Evolutionary conservation across 2,888 invertebrate species (phyloP), one percentile per base, ranked within the genome.

Genomic region (Caenorhabditis sp.): DNA sequence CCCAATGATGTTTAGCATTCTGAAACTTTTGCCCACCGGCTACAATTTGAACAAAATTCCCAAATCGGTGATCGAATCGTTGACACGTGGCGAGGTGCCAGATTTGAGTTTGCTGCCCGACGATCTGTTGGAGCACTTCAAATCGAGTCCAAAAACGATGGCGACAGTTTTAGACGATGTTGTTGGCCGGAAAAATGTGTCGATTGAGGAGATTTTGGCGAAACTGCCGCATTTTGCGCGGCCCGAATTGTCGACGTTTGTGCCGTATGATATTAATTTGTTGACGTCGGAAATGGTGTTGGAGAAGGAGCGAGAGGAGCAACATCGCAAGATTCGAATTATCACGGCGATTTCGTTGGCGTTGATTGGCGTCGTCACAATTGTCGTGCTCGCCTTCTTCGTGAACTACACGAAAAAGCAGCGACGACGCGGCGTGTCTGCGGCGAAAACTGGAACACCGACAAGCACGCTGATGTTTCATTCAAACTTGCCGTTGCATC

Each of bases 231-330:
- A 70, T 6, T 86, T 85, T 63, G 83, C 81, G 26, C 75, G 81
- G 21, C 81, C 84, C 1, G 78, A 72, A 24, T 69, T 83, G 24
- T 67, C 78, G 0, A 86, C 86, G 0, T 86, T 86, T 74, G 77
- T 82, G 4, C 85, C 86, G 6, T 86, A 86, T 61, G 86, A 86
- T 67, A 83, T 86, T 76, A 85, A 83, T 66, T 68, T 82, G 55
- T 61, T 86, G 55, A 81, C 84, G 36, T 74, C 79, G 50, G 84
- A 86, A 55, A 76, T 84, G 69, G 77, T 86, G 21, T 66, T 79
- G 49, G 78, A 51, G 21, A 51, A 21, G 21, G 6, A 19, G 12
- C 51, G 23, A 1, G 23, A 51, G 19, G 51, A 51, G 51, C 51
- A 51, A 21, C 51, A 51, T 21, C 19, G 21, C 1, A 23, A 51